These are phyloP conservation scores for Lepidonotus clava DNA, from an alignment of 2,888 invertebrate genomes.

Conservation along the genomic window DNA sequence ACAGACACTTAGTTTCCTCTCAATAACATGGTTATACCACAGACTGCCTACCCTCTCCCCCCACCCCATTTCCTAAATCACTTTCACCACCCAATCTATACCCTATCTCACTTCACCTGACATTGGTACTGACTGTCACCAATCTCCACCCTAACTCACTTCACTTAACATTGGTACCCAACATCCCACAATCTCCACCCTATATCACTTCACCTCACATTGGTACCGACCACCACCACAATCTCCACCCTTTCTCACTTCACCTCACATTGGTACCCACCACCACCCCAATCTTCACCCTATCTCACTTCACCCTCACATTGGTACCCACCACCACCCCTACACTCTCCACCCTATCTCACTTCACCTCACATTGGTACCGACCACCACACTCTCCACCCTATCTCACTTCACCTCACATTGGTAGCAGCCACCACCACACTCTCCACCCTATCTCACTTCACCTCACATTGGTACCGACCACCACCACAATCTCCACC, in stretches of 20 bases:
- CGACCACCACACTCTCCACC: too few species aligned
- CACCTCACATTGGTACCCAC: not conserved
- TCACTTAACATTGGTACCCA: not conserved
- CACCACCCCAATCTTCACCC: not conserved
- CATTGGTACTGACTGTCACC: too few species aligned
- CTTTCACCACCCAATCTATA: not conserved
- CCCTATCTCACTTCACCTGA: not conserved
- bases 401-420: too few species aligned
- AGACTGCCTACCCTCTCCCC: too few species aligned
- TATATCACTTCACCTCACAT: not conserved
- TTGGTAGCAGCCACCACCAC: too few species aligned
- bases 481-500: too few species aligned
- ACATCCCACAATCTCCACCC: not conserved
- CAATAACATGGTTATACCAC: too few species aligned
- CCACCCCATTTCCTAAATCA: too few species aligned
- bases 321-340: not conserved
- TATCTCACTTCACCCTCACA: not conserved
- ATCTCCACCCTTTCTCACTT: not conserved
- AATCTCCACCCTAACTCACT: not conserved
- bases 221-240: not conserved
- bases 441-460: too few species aligned
- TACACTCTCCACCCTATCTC: not conserved
- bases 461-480: too few species aligned
- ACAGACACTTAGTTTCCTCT: too few species aligned
- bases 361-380: too few species aligned